Conservation (phyloP, 2,113 vertebrate genomes). For the Columba janthina region DNA sequence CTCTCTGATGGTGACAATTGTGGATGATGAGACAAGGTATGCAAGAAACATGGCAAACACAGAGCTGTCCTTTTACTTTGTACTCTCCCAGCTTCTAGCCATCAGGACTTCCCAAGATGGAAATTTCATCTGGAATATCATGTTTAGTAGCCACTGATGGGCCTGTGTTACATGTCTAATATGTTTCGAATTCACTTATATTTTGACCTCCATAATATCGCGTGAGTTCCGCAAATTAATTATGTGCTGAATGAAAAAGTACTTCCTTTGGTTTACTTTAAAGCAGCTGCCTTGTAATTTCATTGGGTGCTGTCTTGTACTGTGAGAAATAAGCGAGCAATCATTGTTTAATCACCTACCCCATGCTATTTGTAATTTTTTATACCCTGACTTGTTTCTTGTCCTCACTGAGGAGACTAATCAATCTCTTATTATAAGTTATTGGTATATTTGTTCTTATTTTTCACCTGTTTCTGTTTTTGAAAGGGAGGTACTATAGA, state of each 20-base stretch:
- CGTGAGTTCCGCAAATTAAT: not conserved
- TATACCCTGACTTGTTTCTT: not conserved
- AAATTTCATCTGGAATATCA: not conserved
- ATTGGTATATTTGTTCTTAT: not conserved
- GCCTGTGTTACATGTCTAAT: not conserved
- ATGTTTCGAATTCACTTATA: not conserved
- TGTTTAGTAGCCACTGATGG: not conserved
- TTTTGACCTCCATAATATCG: not conserved
- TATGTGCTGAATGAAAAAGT: slow-evolving; percentile 19
- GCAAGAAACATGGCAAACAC: not conserved
- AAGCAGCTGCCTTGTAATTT: slow-evolving; percentile 46
- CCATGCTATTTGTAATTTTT: not conserved
- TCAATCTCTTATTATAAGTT: not conserved
- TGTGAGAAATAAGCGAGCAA: slow-evolving; percentile 9
- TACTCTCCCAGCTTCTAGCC: not conserved
- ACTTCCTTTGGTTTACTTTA: slow-evolving; percentile 41
- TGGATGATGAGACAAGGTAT: not conserved
- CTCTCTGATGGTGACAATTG: not conserved
- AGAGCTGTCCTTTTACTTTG: not conserved
- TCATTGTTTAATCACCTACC: not conserved
- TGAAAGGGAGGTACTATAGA: not conserved
- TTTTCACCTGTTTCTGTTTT: not conserved
- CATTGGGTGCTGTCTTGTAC: slow-evolving; percentile 7
- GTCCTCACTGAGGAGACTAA: not conserved
- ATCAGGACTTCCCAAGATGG: not conserved